Conservation (phyloP, 2,113 vertebrate genomes). For the Ptyas mucosa region DNA sequence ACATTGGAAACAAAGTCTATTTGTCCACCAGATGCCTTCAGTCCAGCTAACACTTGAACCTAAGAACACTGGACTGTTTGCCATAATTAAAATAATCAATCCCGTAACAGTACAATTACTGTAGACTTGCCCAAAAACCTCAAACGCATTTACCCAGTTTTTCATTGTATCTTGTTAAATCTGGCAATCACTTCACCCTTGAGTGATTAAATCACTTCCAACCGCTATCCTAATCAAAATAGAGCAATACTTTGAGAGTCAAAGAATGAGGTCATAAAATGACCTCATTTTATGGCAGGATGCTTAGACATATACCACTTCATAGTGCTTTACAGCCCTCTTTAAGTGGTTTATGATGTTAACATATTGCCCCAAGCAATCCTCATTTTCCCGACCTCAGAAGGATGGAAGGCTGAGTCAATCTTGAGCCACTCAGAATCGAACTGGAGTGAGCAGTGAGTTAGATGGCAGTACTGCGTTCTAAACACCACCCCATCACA, state of each 20-base stretch:
- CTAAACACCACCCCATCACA: too few relatives aligned
- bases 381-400: too few relatives aligned
- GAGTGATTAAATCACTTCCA: neutral
- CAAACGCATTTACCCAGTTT: neutral
- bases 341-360: too few relatives aligned
- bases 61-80: neutral
- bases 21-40: neutral
- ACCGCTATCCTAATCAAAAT: neutral
- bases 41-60: neutral
- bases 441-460: too few relatives aligned
- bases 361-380: too few relatives aligned
- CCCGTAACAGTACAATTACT: neutral
- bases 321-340: too few relatives aligned
- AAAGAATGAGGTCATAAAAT: neutral
- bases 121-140: neutral
- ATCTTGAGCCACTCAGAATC: too few relatives aligned
- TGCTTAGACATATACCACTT: neutral
- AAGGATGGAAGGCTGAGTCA: too few relatives aligned
- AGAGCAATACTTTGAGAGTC: neutral
- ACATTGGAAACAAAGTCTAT: neutral
- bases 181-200: neutral
- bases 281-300: neutral
- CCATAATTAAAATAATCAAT: neutral
- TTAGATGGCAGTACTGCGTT: too few relatives aligned
- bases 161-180: neutral